Evolutionary conservation across 92 coral and sea anemone species (phyloP), one percentile per base, ranked within the genome.

Genomic region (Heliopora coerulea): DNA sequence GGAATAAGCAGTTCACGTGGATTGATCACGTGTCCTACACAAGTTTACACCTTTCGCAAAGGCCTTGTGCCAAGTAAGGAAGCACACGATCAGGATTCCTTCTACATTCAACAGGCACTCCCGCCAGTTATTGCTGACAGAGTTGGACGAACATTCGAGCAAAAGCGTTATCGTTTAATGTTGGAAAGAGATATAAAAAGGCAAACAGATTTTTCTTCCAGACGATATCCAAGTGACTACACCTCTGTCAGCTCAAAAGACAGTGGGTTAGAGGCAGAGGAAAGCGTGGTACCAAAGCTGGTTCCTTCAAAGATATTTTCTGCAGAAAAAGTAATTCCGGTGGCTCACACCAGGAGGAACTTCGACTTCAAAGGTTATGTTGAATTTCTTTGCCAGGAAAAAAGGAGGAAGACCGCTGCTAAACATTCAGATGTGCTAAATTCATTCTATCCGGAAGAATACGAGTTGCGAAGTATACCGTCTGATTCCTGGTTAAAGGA

Each of bases 81-180:
- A 52, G 77, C 63, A n/a, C 62, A 54, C 0, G 19, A 28, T 54
- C 27, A 52, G 49, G 77, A 70, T 52, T 39, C 57, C 17, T 19
- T 12, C 28, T 59, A 67, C 26, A 44, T 10, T 46, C 63, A 52
- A n/a, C 62, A 33, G 21, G 33, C 21, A 8, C 77, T 70, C 0
- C 77, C 77, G 42, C 63, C 77, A 34, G 77, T 70, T 35, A 19
- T 70, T 70, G 77, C 63, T 70, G 77, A 70, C 30, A 52, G 63
- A 35, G 35, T 70, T 28, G 49, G 62, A 23, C 19, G 54, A 11
- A 50, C 57, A n/a, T n/a, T 42, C 3, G 33, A 52, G 20, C 48
- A 54, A 34, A 70, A 70, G 54, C 76, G 40, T 69, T 70, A 70
- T 70, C 56, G 77, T 11, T 54, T 70, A 70, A 19, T 46, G 3